Evolutionary conservation across 2,797 vertebrate genomes (phyloP), one percentile per base, ranked within the genome.

Genomic region (Onychomys arenicola): DNA sequence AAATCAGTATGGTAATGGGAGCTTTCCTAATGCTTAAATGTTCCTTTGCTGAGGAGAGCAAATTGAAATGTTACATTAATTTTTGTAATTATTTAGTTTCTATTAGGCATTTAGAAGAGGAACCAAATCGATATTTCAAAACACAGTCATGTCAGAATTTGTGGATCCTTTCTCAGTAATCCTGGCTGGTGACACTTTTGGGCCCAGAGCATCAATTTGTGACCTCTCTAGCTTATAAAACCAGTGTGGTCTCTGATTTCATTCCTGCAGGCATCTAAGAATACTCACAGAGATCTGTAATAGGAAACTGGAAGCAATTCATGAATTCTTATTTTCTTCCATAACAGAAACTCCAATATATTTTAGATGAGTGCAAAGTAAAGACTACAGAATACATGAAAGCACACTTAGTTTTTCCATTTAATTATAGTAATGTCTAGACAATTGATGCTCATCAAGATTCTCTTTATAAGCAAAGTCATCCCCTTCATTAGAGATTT

Each of bases 31-130:
- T 76, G 81, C 83, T 94, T 84, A 96, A 96, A 95, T 96, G 89
- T 96, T 93, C 94, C 77, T 96, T 94, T 94, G 81, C 71, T 94
- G 95, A 96, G 95, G 87, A 96, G 87, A 92, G 43, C 52, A 95
- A 92, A 92, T 92, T 52, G 43, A 90, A 83, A 94, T 65, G 87
- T 96, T 94, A 87, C 46, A 89, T 93, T 93, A 95, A 94, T 96
- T 95, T 95, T 96, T 90, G 21, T 75, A 91, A 96, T 95, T 89
- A 95, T 94, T 96, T 52, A 69, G 55, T 43, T 96, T 97, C 82
- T 75, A 91, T 91, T 95, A 94, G 71, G 21, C 13, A 63, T 94
- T 90, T 21, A 67, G 52, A 85, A 80, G 59, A 77, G 43, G 78
- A 95, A 69, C 63, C 6, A 91, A 57, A 80, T 61, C 4, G 43